Percentiles rank a stretch among this genome's conserved stretches.
phyloP scores from a whole-genome alignment of 2,888 invertebrate genomes.

The Ormyrus pomaceus region DNA sequence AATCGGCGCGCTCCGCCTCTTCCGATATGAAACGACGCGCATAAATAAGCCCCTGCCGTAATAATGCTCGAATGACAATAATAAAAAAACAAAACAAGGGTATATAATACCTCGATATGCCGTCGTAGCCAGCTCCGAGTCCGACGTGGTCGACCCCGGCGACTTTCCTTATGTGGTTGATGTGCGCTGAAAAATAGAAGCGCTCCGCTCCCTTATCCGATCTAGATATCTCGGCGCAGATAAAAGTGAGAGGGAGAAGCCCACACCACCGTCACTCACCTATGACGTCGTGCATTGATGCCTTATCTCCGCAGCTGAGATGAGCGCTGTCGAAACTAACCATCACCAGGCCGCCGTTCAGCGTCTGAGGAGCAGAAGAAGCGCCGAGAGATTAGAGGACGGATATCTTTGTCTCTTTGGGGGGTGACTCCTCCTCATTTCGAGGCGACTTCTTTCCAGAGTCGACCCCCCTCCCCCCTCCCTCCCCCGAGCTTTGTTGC shows the following conservation, averaged over 20 bases:
- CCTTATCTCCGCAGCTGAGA: constrained; percentile 79
- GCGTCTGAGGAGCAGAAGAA: constrained; percentile 74
- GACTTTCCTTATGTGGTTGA: constrained; percentile 81
- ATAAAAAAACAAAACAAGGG: not conserved
- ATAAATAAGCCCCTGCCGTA: too few relatives aligned
- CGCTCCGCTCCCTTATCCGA: too few relatives aligned
- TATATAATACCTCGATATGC: constrained; percentile 76
- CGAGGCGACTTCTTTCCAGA: too few relatives aligned
- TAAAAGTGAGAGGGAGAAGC: constrained; percentile 3
- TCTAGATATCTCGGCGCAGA: not conserved
- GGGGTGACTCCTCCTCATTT: too few relatives aligned
- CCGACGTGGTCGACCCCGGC: constrained; percentile 83
- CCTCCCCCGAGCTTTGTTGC: too few relatives aligned
- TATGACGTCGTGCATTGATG: constrained; percentile 79
- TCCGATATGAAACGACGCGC: too few relatives aligned
- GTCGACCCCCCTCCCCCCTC: too few relatives aligned
- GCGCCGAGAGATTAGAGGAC: constrained; percentile 24
- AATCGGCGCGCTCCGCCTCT: too few relatives aligned
- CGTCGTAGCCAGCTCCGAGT: constrained; percentile 80
- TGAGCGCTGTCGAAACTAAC: constrained; percentile 81
- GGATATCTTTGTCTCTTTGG: constrained; percentile 5
- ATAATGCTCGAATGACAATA: too few relatives aligned
- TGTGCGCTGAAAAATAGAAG: constrained; percentile 76
- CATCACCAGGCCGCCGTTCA: constrained; percentile 82
- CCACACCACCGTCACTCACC: constrained; percentile 73